Base-by-base conservation (phyloP, 2,797 vertebrate species). In the Trachurus trachurus region DNA sequence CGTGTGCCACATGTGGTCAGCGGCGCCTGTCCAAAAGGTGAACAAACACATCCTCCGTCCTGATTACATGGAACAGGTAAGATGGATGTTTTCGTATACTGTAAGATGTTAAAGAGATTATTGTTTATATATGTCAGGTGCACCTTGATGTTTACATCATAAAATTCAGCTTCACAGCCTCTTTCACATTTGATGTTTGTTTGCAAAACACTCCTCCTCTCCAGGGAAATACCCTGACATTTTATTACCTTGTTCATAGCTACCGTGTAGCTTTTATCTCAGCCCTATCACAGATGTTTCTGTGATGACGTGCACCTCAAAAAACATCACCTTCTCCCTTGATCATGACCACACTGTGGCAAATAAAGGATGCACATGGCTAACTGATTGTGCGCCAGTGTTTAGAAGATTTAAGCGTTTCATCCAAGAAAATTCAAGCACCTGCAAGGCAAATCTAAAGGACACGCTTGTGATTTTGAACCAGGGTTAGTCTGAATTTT, bases 381-480 rank as follows among this genome's bases (percentile, higher is more conserved):
- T 61, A 22, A 60, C n/a, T 54, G 40, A 81, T 45, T 29, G 26
- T 31, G 47, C 47, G 49, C 52, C 47, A 74, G 40, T 63, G 66
- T 78, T 72, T 47, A 47, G 65, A 49, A 60, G 58, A 68, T 54
- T 67, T 49, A 72, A 81, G 53, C 66, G 64, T 81, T 87, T 88
- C 37, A 65, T 64, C 66, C 49, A 84, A 82, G 72, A 66, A 56
- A 59, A 78, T 76, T 44, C 80, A 83, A 80, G 61, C 74, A 49
- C 71, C 74, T 74, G 59, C 22, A 15, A 52, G 66, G 40, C 58
- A 67, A 53, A 76, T 47, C 81, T 75, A 78, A 74, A 89, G 78
- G 74, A 86, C 40, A 59, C 71, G 69, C 74, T 37, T 71, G 54
- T 74, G 62, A 83, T 88, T 78, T 80, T 70, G 31, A 81, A 52